Evolutionary conservation across 2,888 invertebrate genomes (phyloP), one percentile per base, ranked within the genome.

Genomic region (Ophraella communa): DNA sequence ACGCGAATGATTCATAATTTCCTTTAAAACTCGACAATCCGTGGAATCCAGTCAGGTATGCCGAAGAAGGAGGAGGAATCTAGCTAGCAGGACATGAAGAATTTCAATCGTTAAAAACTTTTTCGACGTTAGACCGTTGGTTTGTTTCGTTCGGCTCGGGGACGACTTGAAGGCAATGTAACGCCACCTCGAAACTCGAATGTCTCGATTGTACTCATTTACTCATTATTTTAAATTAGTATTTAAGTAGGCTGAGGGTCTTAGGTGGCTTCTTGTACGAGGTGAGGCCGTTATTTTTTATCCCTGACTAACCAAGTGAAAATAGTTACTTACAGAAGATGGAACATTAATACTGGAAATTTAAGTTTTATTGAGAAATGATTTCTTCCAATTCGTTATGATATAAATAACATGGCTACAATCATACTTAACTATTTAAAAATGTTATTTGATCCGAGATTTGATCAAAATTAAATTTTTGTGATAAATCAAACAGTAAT

Each of bases 221-320:
- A 70, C 70, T 69, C 73, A 70, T 71, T 72, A 72, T 68, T 67
- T 75, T 70, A 74, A 74, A 67, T 71, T 71, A 67, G 67, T 59
- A 65, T 63, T 71, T 64, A 70, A 69, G 69, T 68, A 62, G 65
- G 70, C 68, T 70, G 65, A 45, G 47, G 52, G 56, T 33, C 59
- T 60, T 65, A 55, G 56, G 55, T 49, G 55, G 51, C 39, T 44
- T 33, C 51, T 63, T 57, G 11, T 14, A 17, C 23, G 23, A 44
- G 30, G 45, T 42, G 18, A 7, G 14, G 17, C 7, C 23, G 55
- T 44, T 56, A 30, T 49, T 27, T 49, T 49, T 17, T 1, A 39
- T 14, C n/a, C n/a, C 5, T 14, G 35, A 14, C 1, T 39, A 39
- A 17, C 35, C 7, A 7, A 14, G 14, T 39, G n/a, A 39, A 17